Conservation (phyloP, 2,888 invertebrate species). For the Ernsta delagoae region DNA sequence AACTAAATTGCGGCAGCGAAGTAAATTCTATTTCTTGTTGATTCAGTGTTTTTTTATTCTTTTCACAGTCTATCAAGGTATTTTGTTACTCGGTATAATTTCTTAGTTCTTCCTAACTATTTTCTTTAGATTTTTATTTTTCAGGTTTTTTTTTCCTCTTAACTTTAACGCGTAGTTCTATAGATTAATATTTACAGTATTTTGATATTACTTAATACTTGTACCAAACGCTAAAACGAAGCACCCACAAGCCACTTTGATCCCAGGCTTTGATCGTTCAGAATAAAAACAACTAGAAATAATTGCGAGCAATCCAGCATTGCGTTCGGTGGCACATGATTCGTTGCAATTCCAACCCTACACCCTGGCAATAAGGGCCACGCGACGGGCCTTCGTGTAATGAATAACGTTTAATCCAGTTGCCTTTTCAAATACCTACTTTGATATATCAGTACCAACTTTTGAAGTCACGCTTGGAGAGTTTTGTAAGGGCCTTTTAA, state of each 20-base stretch:
- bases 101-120: too few species aligned
- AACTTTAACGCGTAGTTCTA: too few species aligned
- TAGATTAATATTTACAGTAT: too few species aligned
- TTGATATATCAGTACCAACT: slow-evolving; percentile 25
- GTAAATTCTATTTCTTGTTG: too few species aligned
- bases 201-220: not conserved
- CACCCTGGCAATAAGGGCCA: slow-evolving; percentile 1
- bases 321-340: not conserved
- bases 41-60: too few species aligned
- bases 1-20: too few species aligned
- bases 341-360: slow-evolving; percentile 11
- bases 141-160: too few species aligned
- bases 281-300: slow-evolving; percentile 38
- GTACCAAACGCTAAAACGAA: slow-evolving; percentile 21
- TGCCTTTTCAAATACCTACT: slow-evolving; percentile 18
- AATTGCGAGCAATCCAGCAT: slow-evolving; percentile 35
- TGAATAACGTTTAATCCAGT: slow-evolving; percentile 21
- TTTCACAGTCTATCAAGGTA: too few species aligned
- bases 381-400: slow-evolving; percentile 1
- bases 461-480: slow-evolving; percentile 12
- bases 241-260: slow-evolving; percentile 37
- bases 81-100: too few species aligned
- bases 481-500: slow-evolving; percentile 8
- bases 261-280: slow-evolving; percentile 38
- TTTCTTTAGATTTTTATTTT: too few species aligned